Evolutionary conservation across 2,888 invertebrate species (phyloP), one percentile per base, ranked within the genome.

Genomic region (Fabriciana adippe): DNA sequence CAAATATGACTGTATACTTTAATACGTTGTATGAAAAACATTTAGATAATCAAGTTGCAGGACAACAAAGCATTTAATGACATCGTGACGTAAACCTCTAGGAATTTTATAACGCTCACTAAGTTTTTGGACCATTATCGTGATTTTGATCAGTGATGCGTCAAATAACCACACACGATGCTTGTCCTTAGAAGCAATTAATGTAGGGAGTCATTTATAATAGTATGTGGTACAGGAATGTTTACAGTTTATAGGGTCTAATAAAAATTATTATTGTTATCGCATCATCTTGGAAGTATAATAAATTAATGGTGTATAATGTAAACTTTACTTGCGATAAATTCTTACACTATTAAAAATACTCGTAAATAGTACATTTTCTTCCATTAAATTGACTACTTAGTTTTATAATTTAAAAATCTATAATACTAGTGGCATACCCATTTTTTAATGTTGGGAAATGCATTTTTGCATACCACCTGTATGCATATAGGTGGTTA

Each of bases 91-190:
- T 79, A 75, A 80, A 74, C 72, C 75, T 75, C 64, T 68, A 82
- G 80, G 89, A 89, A 91, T 92, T 88, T 90, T 86, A 86, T 88
- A 86, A 83, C 79, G 82, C 83, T 81, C 76, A 73, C 79, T 79
- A 82, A 81, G 76, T 83, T 85, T 86, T 83, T 78, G 76, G 79
- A 81, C 75, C 82, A 89, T 91, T 89, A 91, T 91, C 91, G 80
- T 84, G 81, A 82, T 85, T 86, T 81, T 77, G 82, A 90, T 90
- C 92, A 85, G 83, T 80, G 82, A 82, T 80, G 85, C 85, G 80
- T 86, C 84, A 85, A 82, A 78, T 78, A 83, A 76, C 90, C 92
- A 90, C 92, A 92, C 92, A 92, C 92, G 92, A 84, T 72, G 89
- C 73, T 68, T 68, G 84, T 84, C 84, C 87, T 86, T 83, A 79